Base-by-base conservation (phyloP, 1,140 invertebrate species). In the Euura lappo region DNA sequence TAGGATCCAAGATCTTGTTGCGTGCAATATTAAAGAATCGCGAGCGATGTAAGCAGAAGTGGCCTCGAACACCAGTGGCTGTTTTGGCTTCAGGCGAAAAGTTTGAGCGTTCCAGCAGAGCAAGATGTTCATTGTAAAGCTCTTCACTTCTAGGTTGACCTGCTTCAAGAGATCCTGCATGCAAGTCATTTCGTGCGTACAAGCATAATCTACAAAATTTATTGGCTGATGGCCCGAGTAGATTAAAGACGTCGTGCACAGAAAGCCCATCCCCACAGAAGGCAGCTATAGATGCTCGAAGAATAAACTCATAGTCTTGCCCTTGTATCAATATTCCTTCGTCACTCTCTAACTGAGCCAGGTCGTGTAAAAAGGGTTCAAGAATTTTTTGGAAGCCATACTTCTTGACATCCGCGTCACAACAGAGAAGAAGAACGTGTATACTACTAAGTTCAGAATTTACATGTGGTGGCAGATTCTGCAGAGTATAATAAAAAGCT, bases 201-300 rank as follows among this genome's bases (percentile, higher is more conserved):
- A 77, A 69, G 46, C 77, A 80, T 44, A 76, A 45, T 8, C 77
- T 65, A 66, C 80, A 81, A 71, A 80, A 80, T 7, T 71, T 6
- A 75, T 79, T 79, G 4, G 76, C 69, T 45, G 74, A 76, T 69
- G 78, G 79, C 0, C 74, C 70, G 11, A 76, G 65, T 7, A 78
- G 10, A n/a, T 77, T 74, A 64, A 74, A 78, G 2, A 79, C 73
- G 67, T 79, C n/a, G 70, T 79, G 79, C 6, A 78, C 78, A 44
- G 77, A 76, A 44, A 81, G 68, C 13, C 76, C 72, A 68, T 81
- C 79, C 0, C 75, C 78, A 72, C 65, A 73, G 45, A 77, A 76
- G 67, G 45, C 51, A 47, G 8, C 68, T 8, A 80, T 11, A 11
- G 68, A 68, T 65, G 76, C 79, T 6, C 75, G 72, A 28, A 81